Evolutionary conservation across 2,113 vertebrate genomes (phyloP).

Genomic region (Vanacampus margaritifer): DNA sequence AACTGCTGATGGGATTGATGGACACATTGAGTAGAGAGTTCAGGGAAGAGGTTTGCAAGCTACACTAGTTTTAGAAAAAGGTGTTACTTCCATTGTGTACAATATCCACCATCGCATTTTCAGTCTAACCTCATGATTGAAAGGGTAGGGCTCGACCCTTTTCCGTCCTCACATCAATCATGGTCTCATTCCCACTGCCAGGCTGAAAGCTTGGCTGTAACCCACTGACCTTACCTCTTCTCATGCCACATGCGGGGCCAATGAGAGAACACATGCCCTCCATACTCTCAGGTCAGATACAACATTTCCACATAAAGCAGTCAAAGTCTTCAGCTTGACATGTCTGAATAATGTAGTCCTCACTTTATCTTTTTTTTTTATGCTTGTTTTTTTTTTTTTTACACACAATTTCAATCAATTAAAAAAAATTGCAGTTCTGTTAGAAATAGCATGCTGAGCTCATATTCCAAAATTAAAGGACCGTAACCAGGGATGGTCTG

Average conservation of each 20-base stretch:
- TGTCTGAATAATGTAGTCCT: not conserved
- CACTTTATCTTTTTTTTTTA: not conserved
- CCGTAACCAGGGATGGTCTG: not conserved
- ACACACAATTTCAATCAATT: not conserved
- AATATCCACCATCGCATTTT: slow-evolving; percentile 1
- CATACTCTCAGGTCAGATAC: not conserved
- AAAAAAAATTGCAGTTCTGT: not conserved
- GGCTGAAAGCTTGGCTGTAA: slow-evolving; percentile 1
- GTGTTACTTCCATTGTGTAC: slow-evolving; percentile 3
- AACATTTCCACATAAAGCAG: slow-evolving; percentile 4
- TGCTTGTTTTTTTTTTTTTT: not conserved
- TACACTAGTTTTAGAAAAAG: not conserved
- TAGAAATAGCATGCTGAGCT: not conserved
- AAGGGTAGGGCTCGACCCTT: slow-evolving; percentile 5
- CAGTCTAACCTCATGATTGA: slow-evolving; percentile 9
- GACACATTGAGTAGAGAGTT: not conserved
- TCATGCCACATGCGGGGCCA: slow-evolving; percentile 2
- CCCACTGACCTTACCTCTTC: not conserved
- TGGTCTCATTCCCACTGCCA: slow-evolving; percentile 4
- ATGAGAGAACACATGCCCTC: slow-evolving; percentile 1
- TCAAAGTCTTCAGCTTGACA: not conserved
- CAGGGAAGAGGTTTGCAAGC: not conserved
- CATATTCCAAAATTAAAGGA: not conserved
- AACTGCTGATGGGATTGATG: not conserved
- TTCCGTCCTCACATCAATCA: slow-evolving; percentile 7